Evolutionary conservation across 2,888 invertebrate species (phyloP).

Genomic region (Acronicta leporina): DNA sequence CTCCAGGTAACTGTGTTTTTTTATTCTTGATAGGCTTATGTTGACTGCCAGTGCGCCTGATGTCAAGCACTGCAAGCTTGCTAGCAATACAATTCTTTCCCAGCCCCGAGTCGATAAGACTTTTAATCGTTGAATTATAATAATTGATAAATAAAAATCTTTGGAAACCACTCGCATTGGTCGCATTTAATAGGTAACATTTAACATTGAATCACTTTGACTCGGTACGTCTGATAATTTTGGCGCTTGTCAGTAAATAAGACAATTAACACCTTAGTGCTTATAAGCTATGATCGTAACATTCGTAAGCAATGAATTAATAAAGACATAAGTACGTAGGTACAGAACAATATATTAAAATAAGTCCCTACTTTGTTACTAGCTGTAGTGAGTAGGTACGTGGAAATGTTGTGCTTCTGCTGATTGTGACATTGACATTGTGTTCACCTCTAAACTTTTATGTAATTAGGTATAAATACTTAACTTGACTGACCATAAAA

Average conservation of each 20-base stretch:
- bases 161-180: neutral
- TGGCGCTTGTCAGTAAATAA: conserved; percentile 13
- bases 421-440: neutral
- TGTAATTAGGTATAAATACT: neutral
- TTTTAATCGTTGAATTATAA: neutral
- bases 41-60: too few relatives aligned
- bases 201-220: neutral
- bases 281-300: conserved; percentile 1
- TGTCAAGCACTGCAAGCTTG: too few relatives aligned
- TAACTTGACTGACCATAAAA: neutral
- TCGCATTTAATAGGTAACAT: neutral
- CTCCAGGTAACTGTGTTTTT: conserved; percentile 90
- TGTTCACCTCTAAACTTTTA: too few relatives aligned
- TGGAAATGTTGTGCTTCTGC: neutral
- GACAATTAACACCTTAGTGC: conserved; percentile 23
- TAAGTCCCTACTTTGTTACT: neutral
- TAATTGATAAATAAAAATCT: too few relatives aligned
- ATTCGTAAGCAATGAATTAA: conserved; percentile 1
- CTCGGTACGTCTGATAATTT: neutral
- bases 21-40: too few relatives aligned
- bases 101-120: neutral
- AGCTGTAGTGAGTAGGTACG: neutral
- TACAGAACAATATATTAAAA: too few relatives aligned
- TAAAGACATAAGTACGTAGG: too few relatives aligned
- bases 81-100: neutral